These are phyloP conservation scores for Drosophila meridiana DNA, from an alignment of 2,888 invertebrate species.

Conservation along the genomic window DNA sequence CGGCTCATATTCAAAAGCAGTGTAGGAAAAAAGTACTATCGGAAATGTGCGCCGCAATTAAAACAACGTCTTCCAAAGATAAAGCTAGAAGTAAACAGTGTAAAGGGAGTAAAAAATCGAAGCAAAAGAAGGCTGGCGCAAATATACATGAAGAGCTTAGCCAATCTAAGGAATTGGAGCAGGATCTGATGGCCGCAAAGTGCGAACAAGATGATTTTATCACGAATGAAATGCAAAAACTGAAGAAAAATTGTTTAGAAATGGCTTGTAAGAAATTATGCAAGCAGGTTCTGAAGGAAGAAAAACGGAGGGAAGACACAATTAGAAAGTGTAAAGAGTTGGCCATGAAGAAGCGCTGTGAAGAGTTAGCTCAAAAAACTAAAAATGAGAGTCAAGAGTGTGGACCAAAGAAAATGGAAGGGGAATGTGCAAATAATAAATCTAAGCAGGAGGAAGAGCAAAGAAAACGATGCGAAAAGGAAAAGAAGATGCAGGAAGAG, in stretches of 20 bases:
- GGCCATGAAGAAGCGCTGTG: neutral
- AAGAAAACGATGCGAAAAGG: neutral
- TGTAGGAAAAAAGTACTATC: conserved; percentile 25
- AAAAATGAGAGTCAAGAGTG: neutral
- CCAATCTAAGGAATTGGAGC: neutral
- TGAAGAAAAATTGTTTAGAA: conserved; percentile 9
- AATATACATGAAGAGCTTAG: neutral
- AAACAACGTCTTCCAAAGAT: neutral
- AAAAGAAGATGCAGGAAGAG: neutral
- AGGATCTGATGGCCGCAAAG: neutral
- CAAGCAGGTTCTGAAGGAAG: neutral
- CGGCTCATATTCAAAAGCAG: neutral
- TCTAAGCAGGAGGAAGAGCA: too few species aligned
- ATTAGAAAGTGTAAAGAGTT: neutral
- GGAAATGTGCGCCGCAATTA: conserved; percentile 9
- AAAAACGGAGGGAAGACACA: neutral
- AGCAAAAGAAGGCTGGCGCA: too few species aligned
- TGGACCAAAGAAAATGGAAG: neutral
- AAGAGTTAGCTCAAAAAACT: neutral
- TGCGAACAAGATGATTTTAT: conserved; percentile 8
- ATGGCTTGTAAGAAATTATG: neutral
- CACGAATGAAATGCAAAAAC: neutral
- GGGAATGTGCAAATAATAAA: neutral
- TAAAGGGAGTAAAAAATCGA: neutral
- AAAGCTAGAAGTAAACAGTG: neutral